Evolutionary conservation across 2,113 vertebrate genomes (phyloP).

Genomic region (Macquaria ambigua): DNA sequence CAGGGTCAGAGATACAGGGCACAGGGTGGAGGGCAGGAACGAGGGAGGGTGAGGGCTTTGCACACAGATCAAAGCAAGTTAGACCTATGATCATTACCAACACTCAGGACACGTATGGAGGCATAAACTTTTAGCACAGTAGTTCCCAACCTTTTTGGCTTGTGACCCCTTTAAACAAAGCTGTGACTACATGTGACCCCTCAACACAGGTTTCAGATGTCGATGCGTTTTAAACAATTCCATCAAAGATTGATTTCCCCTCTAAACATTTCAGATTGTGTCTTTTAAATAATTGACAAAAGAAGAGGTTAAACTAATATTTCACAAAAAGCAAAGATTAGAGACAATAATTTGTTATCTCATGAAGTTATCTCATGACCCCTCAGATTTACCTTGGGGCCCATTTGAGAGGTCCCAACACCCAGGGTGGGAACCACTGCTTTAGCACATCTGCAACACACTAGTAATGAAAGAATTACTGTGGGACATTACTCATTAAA

Average conservation of each 20-base stretch:
- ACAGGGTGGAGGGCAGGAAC: constrained; percentile 15
- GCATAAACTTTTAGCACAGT: not conserved
- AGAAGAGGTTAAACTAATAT: not conserved
- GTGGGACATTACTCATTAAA: not conserved
- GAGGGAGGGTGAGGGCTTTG: constrained; percentile 3
- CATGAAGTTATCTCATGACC: not conserved
- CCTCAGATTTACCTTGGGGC: not conserved
- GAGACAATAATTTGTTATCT: no score
- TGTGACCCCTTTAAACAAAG: not conserved
- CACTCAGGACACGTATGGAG: constrained; percentile 10
- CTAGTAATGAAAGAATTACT: not conserved
- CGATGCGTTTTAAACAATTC: not conserved
- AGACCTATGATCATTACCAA: constrained; percentile 13
- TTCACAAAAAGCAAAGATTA: not conserved
- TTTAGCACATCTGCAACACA: not conserved
- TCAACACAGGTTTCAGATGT: not conserved
- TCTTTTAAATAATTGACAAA: not conserved
- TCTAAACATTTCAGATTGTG: not conserved
- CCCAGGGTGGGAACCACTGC: not conserved
- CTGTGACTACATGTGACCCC: constrained; percentile 1
- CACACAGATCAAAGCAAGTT: constrained; percentile 13
- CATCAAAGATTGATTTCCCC: not conserved
- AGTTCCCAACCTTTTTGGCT: not conserved
- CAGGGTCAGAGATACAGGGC: constrained; percentile 16
- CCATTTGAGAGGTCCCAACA: not conserved